A percentile compares a stretch with the other conserved stretches of the same genome.
phyloP scores from a whole-genome alignment of 2,113 vertebrate species.

The Cnemophilus loriae region DNA sequence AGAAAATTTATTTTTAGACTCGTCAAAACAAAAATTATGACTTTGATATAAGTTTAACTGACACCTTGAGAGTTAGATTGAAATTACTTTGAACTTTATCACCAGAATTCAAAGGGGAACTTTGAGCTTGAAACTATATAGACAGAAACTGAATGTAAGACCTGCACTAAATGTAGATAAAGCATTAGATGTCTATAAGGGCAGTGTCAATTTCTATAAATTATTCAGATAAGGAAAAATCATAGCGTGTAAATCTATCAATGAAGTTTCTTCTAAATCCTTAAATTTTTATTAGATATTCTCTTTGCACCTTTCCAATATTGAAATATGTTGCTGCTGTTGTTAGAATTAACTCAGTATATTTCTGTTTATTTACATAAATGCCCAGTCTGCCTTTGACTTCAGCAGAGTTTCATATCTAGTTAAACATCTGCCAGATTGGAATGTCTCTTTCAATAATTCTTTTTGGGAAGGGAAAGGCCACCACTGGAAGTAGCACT shows the following conservation, averaged over 20 bases:
- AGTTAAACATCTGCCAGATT: not conserved
- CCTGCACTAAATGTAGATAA: not conserved
- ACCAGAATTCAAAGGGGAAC: not conserved
- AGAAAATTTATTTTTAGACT: not conserved
- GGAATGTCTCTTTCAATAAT: not conserved
- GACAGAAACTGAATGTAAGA: not conserved
- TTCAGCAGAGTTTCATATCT: not conserved
- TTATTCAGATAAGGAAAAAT: not conserved
- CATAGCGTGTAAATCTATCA: not conserved
- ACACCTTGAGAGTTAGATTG: not conserved
- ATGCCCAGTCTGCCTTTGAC: not conserved
- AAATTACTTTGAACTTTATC: not conserved
- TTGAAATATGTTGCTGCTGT: not conserved
- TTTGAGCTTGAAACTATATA: not conserved
- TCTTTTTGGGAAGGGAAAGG: not conserved
- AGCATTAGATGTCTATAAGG: not conserved
- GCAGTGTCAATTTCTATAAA: not conserved
- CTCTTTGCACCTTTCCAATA: not conserved
- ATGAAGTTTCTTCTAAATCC: not conserved
- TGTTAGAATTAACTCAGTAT: not conserved
- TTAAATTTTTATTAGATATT: not conserved
- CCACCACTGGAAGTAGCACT: not conserved
- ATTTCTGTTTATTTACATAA: not conserved
- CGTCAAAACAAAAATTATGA: not conserved
- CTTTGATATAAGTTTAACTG: not conserved